A percentile compares a stretch with the other conserved stretches of the same genome.
Evolutionary conservation across 2,113 vertebrate genomes (phyloP).

Genomic region (Lichenostomus cassidix): DNA sequence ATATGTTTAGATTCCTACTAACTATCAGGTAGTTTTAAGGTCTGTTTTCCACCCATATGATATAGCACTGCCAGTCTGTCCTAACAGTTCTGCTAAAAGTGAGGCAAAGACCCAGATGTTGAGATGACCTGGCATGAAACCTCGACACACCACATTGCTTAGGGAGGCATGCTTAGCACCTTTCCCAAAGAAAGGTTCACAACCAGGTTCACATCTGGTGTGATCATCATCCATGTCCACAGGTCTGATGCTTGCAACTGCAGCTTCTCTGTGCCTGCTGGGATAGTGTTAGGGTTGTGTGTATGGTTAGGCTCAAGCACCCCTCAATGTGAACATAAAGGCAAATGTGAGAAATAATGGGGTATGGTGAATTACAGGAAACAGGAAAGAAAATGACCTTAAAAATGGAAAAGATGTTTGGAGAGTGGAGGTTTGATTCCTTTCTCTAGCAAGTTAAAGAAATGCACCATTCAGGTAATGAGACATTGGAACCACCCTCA

Average conservation of each 20-base stretch:
- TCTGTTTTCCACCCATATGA: not conserved
- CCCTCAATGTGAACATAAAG: not conserved
- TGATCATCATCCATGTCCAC: rapidly evolving
- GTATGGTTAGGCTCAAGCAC: not conserved
- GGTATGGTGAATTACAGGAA: not conserved
- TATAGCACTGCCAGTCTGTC: not conserved
- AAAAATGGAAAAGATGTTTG: not conserved
- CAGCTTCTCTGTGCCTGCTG: rapidly evolving
- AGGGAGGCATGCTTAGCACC: not conserved
- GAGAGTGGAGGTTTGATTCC: not conserved
- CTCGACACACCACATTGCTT: not conserved
- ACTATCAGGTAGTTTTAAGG: not conserved
- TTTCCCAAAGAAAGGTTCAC: not conserved
- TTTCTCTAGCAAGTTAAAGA: not conserved
- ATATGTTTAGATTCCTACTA: not conserved
- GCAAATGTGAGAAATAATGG: not conserved
- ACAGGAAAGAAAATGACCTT: not conserved
- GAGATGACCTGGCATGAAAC: not conserved
- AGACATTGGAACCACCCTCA: not conserved
- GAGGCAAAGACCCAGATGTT: not conserved
- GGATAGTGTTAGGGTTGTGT: too few relatives aligned
- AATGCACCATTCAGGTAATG: not conserved
- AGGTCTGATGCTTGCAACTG: not conserved
- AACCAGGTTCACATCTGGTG: not conserved
- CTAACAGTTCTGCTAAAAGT: not conserved